Evolutionary conservation across 2,113 vertebrate genomes (phyloP).

Genomic region (Coturnix japonica): DNA sequence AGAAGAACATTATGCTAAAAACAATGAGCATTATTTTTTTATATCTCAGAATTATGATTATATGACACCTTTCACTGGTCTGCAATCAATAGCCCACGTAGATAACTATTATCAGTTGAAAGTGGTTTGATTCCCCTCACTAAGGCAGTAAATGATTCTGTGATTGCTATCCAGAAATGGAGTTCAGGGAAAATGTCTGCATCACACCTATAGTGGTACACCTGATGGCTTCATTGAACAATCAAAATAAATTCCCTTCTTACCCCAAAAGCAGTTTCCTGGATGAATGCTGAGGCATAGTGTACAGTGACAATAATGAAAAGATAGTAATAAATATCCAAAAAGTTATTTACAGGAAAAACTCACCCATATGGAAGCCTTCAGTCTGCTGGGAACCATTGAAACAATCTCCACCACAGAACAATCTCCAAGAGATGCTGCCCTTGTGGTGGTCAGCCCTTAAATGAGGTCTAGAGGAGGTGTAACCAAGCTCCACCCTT

Average conservation of each 20-base stretch:
- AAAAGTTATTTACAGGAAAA: too few relatives aligned
- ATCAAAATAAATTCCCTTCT: background rate
- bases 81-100: rapidly evolving
- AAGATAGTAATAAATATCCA: too few relatives aligned
- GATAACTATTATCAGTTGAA: background rate
- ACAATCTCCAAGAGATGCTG: too few relatives aligned
- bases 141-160: background rate
- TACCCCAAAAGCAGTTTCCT: background rate
- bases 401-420: too few relatives aligned
- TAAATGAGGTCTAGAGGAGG: too few relatives aligned
- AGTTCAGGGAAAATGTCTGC: background rate
- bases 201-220: background rate
- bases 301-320: too few relatives aligned
- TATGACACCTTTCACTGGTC: background rate
- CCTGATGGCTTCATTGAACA: background rate
- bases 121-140: background rate
- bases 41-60: background rate
- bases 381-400: too few relatives aligned
- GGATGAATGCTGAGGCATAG: background rate
- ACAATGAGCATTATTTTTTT: background rate
- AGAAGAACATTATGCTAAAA: background rate
- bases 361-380: too few relatives aligned
- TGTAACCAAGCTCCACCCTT: too few relatives aligned
- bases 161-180: background rate
- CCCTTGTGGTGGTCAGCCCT: too few relatives aligned